Evolutionary conservation across 2,797 vertebrate genomes (phyloP).

Genomic region (Streptopelia turtur): DNA sequence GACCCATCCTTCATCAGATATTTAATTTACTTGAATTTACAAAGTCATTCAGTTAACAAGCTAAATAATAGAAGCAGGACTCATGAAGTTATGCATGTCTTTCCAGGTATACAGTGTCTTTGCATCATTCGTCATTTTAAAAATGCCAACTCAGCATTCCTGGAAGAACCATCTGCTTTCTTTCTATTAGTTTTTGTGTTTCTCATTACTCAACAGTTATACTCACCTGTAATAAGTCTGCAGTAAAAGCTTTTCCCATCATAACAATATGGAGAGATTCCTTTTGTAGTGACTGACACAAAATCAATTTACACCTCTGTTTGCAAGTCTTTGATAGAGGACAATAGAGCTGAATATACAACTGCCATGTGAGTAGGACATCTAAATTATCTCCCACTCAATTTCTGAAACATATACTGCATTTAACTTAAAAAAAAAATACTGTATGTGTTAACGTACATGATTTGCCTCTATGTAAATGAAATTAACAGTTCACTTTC

Average conservation of each 20-base stretch:
- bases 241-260: neutral
- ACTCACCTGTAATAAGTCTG: neutral
- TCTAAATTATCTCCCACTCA: neutral
- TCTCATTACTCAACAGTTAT: neutral
- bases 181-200: neutral
- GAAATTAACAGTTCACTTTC: neutral
- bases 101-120: neutral
- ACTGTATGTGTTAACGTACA: neutral
- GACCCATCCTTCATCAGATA: neutral
- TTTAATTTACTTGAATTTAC: conserved; percentile 28
- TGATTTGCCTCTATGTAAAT: neutral
- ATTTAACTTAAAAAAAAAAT: neutral
- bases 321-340: neutral
- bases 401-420: neutral
- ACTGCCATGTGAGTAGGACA: neutral
- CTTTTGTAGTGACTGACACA: neutral
- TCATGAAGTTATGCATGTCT: neutral
- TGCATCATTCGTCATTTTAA: neutral
- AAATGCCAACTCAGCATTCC: neutral
- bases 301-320: neutral
- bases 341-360: neutral
- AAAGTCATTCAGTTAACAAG: neutral
- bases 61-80: neutral
- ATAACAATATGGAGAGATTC: neutral
- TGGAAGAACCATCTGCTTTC: neutral